A percentile compares a stretch with the other conserved stretches of the same genome.
Conservation (phyloP, 2,888 invertebrate genomes). For the Bugula neritina region DNA sequence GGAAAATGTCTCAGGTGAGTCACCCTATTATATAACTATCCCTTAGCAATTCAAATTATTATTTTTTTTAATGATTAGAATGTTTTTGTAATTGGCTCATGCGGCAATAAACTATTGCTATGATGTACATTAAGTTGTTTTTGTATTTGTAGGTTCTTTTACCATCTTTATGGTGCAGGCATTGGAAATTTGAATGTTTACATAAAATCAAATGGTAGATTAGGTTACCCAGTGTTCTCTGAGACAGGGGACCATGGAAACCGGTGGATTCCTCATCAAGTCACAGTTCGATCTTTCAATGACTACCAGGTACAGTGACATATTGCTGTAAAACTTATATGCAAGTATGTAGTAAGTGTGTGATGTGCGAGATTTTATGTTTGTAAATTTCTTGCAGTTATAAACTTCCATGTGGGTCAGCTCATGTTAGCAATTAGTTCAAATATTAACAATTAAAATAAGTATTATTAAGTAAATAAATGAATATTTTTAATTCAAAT, state of each 20-base stretch:
- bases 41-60: background rate
- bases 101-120: too few relatives aligned
- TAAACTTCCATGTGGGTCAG: too few relatives aligned
- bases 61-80: background rate
- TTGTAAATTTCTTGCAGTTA: too few relatives aligned
- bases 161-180: constrained; percentile 42
- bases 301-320: constrained; percentile 28
- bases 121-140: too few relatives aligned
- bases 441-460: too few relatives aligned
- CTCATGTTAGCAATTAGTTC: too few relatives aligned
- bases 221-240: constrained; percentile 32
- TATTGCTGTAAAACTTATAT: too few relatives aligned
- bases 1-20: constrained; percentile 45
- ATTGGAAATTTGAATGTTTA: constrained; percentile 40
- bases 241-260: constrained; percentile 31
- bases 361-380: too few relatives aligned
- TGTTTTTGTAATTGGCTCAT: too few relatives aligned
- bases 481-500: too few relatives aligned
- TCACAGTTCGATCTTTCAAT: constrained; percentile 28
- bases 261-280: constrained; percentile 30
- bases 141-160: constrained; percentile 35
- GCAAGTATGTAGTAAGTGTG: too few relatives aligned
- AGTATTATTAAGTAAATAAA: too few relatives aligned
- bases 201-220: constrained; percentile 28
- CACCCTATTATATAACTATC: background rate